These are phyloP conservation scores for Psilopsiagon aurifrons DNA, from an alignment of 2,113 vertebrate genomes.

Conservation along the genomic window DNA sequence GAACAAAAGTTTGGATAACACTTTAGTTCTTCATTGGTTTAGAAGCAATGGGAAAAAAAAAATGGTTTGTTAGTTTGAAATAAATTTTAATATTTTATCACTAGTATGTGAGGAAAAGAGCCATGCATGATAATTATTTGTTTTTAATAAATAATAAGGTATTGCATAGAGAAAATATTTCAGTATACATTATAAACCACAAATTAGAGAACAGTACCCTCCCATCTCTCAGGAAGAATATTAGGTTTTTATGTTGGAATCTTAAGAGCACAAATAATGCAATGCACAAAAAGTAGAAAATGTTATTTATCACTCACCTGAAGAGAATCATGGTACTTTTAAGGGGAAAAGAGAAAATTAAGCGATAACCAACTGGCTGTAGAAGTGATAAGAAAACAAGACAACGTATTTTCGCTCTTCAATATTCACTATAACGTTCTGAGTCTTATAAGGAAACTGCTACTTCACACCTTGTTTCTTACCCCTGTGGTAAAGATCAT, in stretches of 20 bases:
- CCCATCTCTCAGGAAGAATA: neutral
- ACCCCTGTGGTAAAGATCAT: neutral
- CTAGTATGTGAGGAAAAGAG: neutral
- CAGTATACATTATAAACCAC: neutral
- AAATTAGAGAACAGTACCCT: neutral
- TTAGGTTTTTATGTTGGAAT: neutral
- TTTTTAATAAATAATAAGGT: neutral
- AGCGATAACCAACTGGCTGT: neutral
- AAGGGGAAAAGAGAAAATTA: neutral
- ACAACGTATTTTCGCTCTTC: neutral
- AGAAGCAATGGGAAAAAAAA: fast-evolving
- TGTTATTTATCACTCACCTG: neutral
- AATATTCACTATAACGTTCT: neutral
- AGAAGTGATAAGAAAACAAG: neutral
- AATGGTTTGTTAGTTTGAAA: neutral
- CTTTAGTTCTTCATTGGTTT: neutral
- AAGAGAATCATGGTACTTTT: neutral
- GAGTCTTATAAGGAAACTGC: neutral
- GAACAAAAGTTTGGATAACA: neutral
- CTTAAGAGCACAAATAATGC: neutral
- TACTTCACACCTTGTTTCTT: neutral
- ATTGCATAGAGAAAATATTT: neutral
- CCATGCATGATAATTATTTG: neutral
- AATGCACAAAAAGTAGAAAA: neutral
- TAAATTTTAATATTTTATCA: neutral